Evolutionary conservation across 2,113 vertebrate species (phyloP).

Genomic region (Montifringilla adamsi): DNA sequence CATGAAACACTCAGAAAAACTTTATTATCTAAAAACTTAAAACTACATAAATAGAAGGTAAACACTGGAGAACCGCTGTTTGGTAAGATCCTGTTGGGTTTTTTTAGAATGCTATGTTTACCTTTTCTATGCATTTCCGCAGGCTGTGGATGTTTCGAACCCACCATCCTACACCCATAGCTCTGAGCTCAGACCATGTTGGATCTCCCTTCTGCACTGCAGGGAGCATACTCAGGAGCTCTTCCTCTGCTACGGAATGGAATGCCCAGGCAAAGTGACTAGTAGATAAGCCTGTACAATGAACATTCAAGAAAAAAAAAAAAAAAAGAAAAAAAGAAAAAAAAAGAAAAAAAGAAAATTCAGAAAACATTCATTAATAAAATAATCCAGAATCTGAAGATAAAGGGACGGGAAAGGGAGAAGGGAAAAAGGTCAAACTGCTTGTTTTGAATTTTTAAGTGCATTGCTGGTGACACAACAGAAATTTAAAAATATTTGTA

Average conservation of each 20-base stretch:
- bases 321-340: too few species aligned
- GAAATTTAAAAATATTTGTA: neutral
- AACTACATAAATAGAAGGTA: neutral
- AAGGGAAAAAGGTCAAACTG: neutral
- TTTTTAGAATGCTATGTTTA: conserved; percentile 42
- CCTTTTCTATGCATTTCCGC: conserved; percentile 94
- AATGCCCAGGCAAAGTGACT: conserved; percentile 98
- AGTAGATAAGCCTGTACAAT: conserved; percentile 85
- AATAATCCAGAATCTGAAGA: neutral
- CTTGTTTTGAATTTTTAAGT: neutral
- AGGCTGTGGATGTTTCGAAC: conserved; percentile 88
- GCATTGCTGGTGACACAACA: neutral
- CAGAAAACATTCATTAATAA: neutral
- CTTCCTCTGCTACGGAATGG: conserved; percentile 96
- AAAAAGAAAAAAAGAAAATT: neutral
- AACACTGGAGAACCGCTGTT: neutral
- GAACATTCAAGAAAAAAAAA: neutral
- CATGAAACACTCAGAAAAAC: neutral
- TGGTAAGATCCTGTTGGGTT: neutral
- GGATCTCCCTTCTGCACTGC: conserved; percentile 87
- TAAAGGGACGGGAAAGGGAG: neutral
- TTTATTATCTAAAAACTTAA: neutral
- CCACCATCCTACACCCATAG: conserved; percentile 98
- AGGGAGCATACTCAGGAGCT: conserved; percentile 90
- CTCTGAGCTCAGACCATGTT: conserved; percentile 90